Percentiles rank a stretch among this genome's conserved stretches.
phyloP scores from a whole-genome alignment of 2,888 invertebrate species.

The Embidobia sp. region DNA sequence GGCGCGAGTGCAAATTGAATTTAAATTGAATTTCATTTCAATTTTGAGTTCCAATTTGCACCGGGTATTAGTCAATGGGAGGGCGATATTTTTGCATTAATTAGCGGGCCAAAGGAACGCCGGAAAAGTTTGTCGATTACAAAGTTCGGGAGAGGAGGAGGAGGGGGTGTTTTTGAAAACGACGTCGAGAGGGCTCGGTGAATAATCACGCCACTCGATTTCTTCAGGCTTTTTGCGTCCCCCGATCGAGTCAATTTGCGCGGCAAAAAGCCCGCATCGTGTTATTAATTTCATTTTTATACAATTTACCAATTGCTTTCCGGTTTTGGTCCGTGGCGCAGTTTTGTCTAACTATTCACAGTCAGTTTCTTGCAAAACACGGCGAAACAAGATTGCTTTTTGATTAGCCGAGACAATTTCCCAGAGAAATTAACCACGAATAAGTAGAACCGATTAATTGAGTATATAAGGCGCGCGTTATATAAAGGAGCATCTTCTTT shows the following conservation, averaged over 20 bases:
- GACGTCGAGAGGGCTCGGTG: too few relatives aligned
- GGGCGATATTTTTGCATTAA: conserved; percentile 36
- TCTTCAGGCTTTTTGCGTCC: too few relatives aligned
- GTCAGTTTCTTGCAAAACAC: conserved; percentile 22
- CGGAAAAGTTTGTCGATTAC: conserved; percentile 10
- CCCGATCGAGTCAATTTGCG: too few relatives aligned
- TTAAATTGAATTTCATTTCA: conserved; percentile 57
- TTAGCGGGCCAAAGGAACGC: conserved; percentile 7
- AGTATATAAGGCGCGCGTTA: too few relatives aligned
- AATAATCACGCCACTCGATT: too few relatives aligned
- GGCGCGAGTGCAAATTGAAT: conserved; percentile 40
- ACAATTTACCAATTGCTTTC: conserved; percentile 2
- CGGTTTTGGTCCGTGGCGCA: too few relatives aligned
- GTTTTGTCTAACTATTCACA: conserved; percentile 28
- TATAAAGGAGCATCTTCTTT: too few relatives aligned
- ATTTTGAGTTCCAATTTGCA: conserved; percentile 44
- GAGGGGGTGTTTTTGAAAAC: conserved; percentile 3
- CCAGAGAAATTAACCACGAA: conserved; percentile 17
- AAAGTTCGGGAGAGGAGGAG: neutral
- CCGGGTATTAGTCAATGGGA: conserved; percentile 19
- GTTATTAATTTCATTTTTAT: too few relatives aligned
- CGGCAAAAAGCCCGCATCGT: too few relatives aligned
- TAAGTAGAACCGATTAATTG: too few relatives aligned
- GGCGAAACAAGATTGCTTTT: conserved; percentile 19
- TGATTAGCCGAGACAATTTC: conserved; percentile 31